Percentiles rank a stretch among this genome's conserved stretches.
phyloP scores from a whole-genome alignment of 2,888 invertebrate genomes.

The Oegoconia quadripuncta region DNA sequence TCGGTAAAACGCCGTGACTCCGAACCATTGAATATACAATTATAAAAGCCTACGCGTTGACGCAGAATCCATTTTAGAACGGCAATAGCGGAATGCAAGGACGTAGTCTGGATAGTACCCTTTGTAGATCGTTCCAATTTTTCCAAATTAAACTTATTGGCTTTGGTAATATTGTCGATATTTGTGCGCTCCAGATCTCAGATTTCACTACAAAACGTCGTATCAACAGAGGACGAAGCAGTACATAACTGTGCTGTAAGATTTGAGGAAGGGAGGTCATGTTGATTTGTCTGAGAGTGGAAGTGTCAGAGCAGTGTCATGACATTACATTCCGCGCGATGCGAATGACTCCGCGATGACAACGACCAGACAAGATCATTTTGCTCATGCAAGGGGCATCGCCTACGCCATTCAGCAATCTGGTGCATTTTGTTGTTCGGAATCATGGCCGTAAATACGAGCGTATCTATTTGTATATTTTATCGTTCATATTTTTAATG shows the following conservation, averaged over 20 bases:
- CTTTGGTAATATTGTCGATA: slow-evolving; percentile 46
- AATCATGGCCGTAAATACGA: neutral
- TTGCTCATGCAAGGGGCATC: slow-evolving; percentile 49
- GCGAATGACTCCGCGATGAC: slow-evolving; percentile 73
- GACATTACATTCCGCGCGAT: slow-evolving; percentile 72
- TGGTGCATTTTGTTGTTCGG: neutral
- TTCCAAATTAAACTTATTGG: slow-evolving; percentile 50
- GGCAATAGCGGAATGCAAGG: slow-evolving; percentile 26
- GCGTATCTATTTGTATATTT: neutral
- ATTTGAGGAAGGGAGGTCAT: neutral
- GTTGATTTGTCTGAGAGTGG: slow-evolving; percentile 24
- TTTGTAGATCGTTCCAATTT: slow-evolving; percentile 39
- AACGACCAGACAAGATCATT: slow-evolving; percentile 75
- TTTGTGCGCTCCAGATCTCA: slow-evolving; percentile 28
- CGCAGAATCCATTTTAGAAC: slow-evolving; percentile 33
- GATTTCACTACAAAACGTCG: slow-evolving; percentile 15
- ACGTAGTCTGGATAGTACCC: slow-evolving; percentile 57
- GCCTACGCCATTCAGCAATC: slow-evolving; percentile 25
- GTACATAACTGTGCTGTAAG: slow-evolving; percentile 13
- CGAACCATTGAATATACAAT: slow-evolving; percentile 22
- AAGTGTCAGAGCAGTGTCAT: slow-evolving; percentile 50
- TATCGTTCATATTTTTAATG: neutral
- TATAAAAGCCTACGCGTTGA: slow-evolving; percentile 22
- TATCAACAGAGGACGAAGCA: slow-evolving; percentile 15
- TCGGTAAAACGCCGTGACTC: slow-evolving; percentile 36